Conservation (phyloP, 1,140 invertebrate species). For the Calycopis cecrops region DNA sequence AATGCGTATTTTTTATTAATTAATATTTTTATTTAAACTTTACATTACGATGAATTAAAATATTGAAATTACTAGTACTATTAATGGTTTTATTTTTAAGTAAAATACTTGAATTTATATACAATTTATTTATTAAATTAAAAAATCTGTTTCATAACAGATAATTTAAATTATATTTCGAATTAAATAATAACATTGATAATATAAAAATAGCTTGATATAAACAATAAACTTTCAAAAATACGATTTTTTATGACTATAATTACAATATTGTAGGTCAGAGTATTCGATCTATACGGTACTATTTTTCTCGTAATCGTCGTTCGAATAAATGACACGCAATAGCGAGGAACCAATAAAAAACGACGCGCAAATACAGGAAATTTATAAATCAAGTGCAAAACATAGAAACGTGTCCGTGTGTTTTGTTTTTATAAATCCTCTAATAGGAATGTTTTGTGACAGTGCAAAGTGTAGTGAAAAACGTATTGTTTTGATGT, state of each 20-base stretch:
- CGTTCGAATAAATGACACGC: slow-evolving; percentile 72
- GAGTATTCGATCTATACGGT: slow-evolving; percentile 41
- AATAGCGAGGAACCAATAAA: slow-evolving; percentile 71
- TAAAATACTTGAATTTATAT: no score
- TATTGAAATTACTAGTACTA: no score
- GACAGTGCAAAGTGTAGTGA: slow-evolving; percentile 39
- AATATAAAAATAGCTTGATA: no score
- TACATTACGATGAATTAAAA: no score
- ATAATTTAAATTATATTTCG: no score
- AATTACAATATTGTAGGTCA: slow-evolving; percentile 11
- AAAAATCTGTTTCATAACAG: no score
- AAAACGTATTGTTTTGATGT: slow-evolving; percentile 67
- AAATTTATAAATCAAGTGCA: slow-evolving; percentile 66
- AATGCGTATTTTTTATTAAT: no score
- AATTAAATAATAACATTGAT: no score
- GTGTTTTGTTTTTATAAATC: slow-evolving; percentile 45
- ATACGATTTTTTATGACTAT: not conserved
- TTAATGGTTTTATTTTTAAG: no score
- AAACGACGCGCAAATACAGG: slow-evolving; percentile 69
- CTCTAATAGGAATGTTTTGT: slow-evolving; percentile 32
- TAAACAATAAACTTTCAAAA: no score
- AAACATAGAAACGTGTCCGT: slow-evolving; percentile 51
- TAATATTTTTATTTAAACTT: no score
- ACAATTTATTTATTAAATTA: no score
- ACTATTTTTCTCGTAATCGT: slow-evolving; percentile 59